Evolutionary conservation across 2,113 vertebrate genomes (phyloP).

Genomic region (Thinocorus orbignyianus): DNA sequence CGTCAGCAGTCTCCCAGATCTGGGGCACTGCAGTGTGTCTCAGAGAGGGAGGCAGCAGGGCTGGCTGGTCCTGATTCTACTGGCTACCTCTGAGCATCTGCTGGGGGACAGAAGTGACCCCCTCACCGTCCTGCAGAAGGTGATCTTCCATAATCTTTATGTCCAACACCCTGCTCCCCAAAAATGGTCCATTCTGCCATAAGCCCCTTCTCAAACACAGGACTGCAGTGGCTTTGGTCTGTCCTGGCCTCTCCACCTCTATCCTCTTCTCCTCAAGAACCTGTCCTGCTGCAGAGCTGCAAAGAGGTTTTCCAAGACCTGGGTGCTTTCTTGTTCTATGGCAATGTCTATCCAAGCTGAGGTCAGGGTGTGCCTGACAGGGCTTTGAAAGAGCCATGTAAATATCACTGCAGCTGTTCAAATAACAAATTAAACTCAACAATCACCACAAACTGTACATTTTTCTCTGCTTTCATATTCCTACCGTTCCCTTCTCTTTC

Average conservation of each 20-base stretch:
- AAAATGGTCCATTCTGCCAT: accelerated
- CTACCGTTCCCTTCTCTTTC: background rate
- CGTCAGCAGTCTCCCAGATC: background rate
- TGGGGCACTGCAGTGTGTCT: background rate
- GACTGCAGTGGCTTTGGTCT: background rate
- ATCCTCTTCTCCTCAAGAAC: background rate
- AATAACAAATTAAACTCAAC: background rate
- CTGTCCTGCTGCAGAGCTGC: background rate
- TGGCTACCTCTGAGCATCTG: background rate
- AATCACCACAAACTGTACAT: background rate
- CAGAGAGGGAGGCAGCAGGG: background rate
- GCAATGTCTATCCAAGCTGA: background rate
- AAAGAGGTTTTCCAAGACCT: background rate
- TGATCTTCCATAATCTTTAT: background rate
- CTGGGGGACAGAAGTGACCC: background rate
- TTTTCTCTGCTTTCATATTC: background rate
- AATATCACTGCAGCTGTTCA: background rate
- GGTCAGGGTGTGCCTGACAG: background rate
- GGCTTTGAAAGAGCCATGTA: background rate
- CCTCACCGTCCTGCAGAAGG: background rate
- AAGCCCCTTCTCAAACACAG: background rate
- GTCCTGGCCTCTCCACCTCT: background rate
- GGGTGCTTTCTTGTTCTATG: background rate
- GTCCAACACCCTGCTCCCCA: background rate
- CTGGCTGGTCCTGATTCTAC: background rate